These are phyloP conservation scores for Illadopsis cleaveri DNA, from an alignment of 2,113 vertebrate genomes.

Conservation along the genomic window DNA sequence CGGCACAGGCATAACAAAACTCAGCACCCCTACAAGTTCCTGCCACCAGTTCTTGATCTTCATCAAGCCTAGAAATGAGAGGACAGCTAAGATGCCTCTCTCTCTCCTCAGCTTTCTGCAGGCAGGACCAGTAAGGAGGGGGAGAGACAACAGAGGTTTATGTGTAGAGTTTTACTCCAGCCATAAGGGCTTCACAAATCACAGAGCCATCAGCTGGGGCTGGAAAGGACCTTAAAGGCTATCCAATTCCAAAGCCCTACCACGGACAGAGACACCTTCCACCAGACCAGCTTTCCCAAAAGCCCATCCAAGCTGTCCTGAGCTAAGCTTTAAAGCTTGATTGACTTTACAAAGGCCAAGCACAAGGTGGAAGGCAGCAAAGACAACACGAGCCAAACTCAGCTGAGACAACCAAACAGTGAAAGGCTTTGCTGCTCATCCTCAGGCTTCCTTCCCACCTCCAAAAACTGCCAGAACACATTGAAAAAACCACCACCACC, in stretches of 20 bases:
- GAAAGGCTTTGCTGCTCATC: neutral
- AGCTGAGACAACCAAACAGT: neutral
- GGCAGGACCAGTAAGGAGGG: neutral
- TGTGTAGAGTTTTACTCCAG: neutral
- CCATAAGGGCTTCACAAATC: neutral
- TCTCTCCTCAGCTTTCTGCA: neutral
- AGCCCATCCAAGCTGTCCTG: neutral
- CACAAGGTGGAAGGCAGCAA: neutral
- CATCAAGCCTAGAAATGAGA: neutral
- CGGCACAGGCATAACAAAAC: accelerated
- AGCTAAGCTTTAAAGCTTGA: neutral
- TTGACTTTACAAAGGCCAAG: neutral
- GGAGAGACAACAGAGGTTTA: neutral
- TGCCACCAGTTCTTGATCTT: neutral
- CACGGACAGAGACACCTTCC: neutral
- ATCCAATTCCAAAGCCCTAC: neutral
- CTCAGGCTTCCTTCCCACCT: neutral
- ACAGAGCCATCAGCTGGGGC: neutral
- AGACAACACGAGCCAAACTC: neutral
- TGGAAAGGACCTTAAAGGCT: neutral
- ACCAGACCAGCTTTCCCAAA: neutral
- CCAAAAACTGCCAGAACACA: neutral
- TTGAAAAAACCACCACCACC: neutral
- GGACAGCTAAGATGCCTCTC: neutral
- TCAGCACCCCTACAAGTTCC: neutral